Percentiles rank a stretch among this genome's conserved stretches.
Evolutionary conservation across 2,888 invertebrate genomes (phyloP).

Genomic region (Chalcosyrphus nemorum): DNA sequence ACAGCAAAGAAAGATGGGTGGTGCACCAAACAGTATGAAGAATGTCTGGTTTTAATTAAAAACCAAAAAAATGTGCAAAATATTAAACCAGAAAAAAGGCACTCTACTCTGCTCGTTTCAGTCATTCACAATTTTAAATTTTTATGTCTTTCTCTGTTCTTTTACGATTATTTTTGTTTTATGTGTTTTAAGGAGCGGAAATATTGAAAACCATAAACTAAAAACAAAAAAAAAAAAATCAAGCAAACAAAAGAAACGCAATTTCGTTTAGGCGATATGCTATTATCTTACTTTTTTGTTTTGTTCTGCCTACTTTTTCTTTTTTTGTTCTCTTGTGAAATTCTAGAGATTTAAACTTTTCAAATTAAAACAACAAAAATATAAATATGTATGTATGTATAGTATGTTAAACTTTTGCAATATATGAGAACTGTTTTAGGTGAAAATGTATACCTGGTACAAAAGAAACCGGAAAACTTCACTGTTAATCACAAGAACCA

Average conservation of each 20-base stretch:
- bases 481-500: neutral
- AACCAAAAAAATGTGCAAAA: constrained; percentile 41
- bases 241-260: constrained; percentile 10
- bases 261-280: constrained; percentile 39
- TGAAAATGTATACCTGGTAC: neutral
- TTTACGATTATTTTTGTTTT: constrained; percentile 55
- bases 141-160: constrained; percentile 49
- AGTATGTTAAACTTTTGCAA: neutral
- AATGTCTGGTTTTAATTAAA: constrained; percentile 67
- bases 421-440: neutral
- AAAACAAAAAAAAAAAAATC: neutral
- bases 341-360: constrained; percentile 37
- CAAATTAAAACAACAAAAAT: constrained; percentile 17
- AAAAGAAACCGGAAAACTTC: neutral
- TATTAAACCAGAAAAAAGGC: constrained; percentile 10
- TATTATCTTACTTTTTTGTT: constrained; percentile 6
- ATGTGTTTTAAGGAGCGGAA: constrained; percentile 53
- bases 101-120: constrained; percentile 26
- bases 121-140: constrained; percentile 53
- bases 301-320: neutral
- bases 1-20: constrained; percentile 8
- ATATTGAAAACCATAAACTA: constrained; percentile 62
- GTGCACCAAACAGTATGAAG: constrained; percentile 35
- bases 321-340: neutral
- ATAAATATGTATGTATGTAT: too few species aligned